These are phyloP conservation scores for Agapornis roseicollis DNA, from an alignment of 2,113 vertebrate species.

Conservation along the genomic window DNA sequence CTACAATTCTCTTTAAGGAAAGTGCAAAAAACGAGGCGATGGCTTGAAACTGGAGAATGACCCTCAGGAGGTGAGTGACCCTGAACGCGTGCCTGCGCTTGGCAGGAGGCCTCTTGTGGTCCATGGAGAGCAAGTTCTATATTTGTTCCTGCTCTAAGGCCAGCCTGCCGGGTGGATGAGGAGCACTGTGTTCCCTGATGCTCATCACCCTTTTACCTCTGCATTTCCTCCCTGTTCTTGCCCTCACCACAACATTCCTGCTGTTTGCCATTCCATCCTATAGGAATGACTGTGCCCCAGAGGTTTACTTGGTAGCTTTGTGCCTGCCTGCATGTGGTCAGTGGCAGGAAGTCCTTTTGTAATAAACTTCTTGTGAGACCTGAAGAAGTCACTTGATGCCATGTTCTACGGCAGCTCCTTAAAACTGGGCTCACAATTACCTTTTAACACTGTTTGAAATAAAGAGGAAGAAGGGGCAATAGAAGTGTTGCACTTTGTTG, in stretches of 20 bases:
- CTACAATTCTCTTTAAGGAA: constrained; percentile 78
- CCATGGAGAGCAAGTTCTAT: not conserved
- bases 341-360: not conserved
- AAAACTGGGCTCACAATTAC: not conserved
- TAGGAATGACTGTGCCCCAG: not conserved
- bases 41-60: constrained; percentile 96
- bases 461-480: not conserved
- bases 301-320: not conserved
- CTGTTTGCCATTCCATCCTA: not conserved
- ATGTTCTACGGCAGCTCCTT: not conserved
- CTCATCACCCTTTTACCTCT: not conserved
- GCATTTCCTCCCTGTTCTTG: not conserved
- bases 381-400: not conserved
- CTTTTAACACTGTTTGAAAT: not conserved
- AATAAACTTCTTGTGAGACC: not conserved
- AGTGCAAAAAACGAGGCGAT: constrained; percentile 91
- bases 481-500: not conserved
- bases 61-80: constrained; percentile 89
- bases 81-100: not conserved
- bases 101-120: not conserved
- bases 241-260: not conserved
- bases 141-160: not conserved
- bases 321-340: not conserved
- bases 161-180: not conserved
- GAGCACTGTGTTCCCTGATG: not conserved